Conservation (phyloP, 2,888 invertebrate species). For the Scrobipalpa costella region DNA sequence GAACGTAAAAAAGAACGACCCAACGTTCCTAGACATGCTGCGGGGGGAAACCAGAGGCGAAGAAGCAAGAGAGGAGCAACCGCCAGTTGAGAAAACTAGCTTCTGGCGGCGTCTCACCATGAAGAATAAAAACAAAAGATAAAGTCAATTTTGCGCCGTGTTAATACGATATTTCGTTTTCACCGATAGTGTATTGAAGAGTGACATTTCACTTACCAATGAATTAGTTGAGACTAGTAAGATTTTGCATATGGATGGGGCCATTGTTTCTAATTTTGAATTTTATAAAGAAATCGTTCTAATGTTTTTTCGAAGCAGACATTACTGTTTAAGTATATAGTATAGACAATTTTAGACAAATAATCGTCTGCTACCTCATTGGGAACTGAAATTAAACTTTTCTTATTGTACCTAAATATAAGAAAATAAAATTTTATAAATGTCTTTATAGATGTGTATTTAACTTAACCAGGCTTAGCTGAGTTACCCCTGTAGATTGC, state of each 20-base stretch:
- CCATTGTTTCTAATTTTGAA: constrained; percentile 22
- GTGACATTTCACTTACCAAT: constrained; percentile 5
- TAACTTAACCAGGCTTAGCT: constrained; percentile 8
- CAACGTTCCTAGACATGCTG: constrained; percentile 85
- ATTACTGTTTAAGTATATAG: background rate
- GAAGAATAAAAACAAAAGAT: constrained; percentile 86
- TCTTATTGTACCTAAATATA: background rate
- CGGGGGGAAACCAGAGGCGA: constrained; percentile 80
- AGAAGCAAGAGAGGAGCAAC: constrained; percentile 70
- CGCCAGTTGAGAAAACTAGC: constrained; percentile 81
- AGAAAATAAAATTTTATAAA: background rate
- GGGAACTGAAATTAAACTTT: background rate
- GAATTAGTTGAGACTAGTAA: background rate
- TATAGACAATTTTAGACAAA: background rate
- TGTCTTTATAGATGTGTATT: constrained; percentile 1
- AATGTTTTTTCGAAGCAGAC: background rate
- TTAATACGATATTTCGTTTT: constrained; percentile 53
- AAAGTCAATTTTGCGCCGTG: constrained; percentile 54
- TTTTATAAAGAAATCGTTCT: constrained; percentile 8
- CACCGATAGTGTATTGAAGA: constrained; percentile 30
- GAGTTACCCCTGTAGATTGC: background rate
- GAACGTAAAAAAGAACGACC: constrained; percentile 78
- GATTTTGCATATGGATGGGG: constrained; percentile 3
- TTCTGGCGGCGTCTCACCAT: constrained; percentile 87
- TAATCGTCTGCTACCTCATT: background rate